Evolutionary conservation across 2,113 vertebrate species (phyloP), one percentile per base, ranked within the genome.

Genomic region (Dolichotis patagonum): DNA sequence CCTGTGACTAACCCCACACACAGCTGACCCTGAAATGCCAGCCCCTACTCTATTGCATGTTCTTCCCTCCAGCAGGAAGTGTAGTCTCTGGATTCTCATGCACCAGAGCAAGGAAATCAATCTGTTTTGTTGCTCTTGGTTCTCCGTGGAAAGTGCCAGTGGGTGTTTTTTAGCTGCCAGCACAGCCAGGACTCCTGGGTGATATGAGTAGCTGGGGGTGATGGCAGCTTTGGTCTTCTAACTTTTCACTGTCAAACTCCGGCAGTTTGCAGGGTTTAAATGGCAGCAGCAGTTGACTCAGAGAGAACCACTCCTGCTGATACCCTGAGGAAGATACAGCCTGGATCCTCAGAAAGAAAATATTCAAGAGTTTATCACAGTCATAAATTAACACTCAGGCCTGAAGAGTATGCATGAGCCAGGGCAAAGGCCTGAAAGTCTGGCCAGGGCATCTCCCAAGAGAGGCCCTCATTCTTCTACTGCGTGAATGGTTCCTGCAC

Each of bases 261-360:
- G 62, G 65, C 12, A 4, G 58, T 78, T 91, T 89, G 62, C 95
- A 93, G 88, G 62, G 38, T 95, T 85, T 95, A 41, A 93, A 81
- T 81, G 94, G 41, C 58, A 95, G 52, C 38, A 84, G 30, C 26
- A 58, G 41, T 32, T 9, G 7, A 52, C 32, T n/a, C 35, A 73
- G 67, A 95, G 69, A 91, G 65, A 95, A 35, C 2, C 77, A 77
- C 26, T 38, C 95, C 73, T 77, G 69, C 89, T 60, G 96, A 82
- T 8, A 63, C 46, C 86, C 63, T 24, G 26, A 91, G 30, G 86
- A 54, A 5, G 28, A 65, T 24, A 73, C 94, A 89, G 65, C 78
- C 41, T 67, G 56, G n/a, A 63, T 86, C 54, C 43, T 93, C 88
- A 71, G 69, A 90, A 96, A 90, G 73, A 56, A 62, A 93, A 88